Percentiles rank a stretch among this genome's conserved stretches.
Evolutionary conservation across 2,888 invertebrate species (phyloP).

Genomic region (Reticulitermes lucifugus): DNA sequence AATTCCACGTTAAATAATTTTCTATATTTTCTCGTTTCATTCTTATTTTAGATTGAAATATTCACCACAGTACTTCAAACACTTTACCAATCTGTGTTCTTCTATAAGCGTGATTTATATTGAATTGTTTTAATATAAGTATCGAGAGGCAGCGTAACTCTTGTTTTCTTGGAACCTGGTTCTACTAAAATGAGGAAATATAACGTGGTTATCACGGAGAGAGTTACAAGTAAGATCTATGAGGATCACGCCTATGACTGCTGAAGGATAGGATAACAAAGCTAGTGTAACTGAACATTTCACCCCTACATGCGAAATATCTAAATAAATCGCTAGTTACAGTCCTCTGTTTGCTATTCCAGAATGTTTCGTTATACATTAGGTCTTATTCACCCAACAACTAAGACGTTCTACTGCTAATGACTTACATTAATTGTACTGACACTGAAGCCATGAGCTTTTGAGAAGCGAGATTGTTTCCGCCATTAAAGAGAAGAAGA

Average conservation of each 20-base stretch:
- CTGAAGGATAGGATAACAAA: neutral
- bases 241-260: neutral
- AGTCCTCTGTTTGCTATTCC: neutral
- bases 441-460: slow-evolving; percentile 15
- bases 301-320: neutral
- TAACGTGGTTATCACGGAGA: neutral
- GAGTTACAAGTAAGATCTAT: neutral
- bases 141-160: neutral
- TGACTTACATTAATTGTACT: slow-evolving; percentile 37
- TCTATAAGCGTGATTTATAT: too few species aligned
- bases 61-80: too few species aligned
- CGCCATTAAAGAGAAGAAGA: neutral
- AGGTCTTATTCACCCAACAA: slow-evolving; percentile 33
- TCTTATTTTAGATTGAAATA: too few species aligned
- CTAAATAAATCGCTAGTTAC: neutral
- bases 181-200: neutral
- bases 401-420: slow-evolving; percentile 11
- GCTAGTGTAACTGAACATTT: neutral
- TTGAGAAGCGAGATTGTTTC: slow-evolving; percentile 2
- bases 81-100: too few species aligned
- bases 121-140: too few species aligned
- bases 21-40: too few species aligned
- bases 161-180: neutral
- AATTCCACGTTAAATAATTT: too few species aligned
- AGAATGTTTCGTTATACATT: slow-evolving; percentile 1